These are phyloP conservation scores for Drosophila setifemur DNA, from an alignment of 1,140 invertebrate species.

Conservation along the genomic window DNA sequence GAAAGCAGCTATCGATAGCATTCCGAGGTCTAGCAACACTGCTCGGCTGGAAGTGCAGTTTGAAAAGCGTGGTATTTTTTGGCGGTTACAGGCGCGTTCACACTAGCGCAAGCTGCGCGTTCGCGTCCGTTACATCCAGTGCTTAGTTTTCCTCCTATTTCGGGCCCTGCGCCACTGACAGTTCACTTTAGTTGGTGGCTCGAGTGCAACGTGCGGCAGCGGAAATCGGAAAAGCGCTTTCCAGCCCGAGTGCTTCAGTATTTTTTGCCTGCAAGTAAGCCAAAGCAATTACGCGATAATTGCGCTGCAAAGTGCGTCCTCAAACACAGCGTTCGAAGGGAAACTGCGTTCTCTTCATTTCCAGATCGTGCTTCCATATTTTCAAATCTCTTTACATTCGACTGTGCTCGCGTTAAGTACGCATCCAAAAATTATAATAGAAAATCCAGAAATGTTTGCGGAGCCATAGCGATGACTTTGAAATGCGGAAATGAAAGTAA, in stretches of 20 bases:
- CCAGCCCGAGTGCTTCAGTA: slow-evolving; percentile 51
- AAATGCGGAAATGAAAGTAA: slow-evolving; percentile 71
- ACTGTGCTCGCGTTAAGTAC: background rate
- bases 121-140: slow-evolving; percentile 30
- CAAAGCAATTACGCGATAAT: slow-evolving; percentile 45
- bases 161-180: slow-evolving; percentile 37
- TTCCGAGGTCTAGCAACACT: background rate
- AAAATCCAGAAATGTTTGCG: background rate
- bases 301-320: slow-evolving; percentile 62
- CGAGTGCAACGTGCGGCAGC: slow-evolving; percentile 56
- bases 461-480: slow-evolving; percentile 28
- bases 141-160: slow-evolving; percentile 39
- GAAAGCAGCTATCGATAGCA: background rate
- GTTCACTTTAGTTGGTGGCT: slow-evolving; percentile 56
- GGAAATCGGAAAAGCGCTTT: slow-evolving; percentile 37
- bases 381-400: slow-evolving; percentile 14
- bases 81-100: background rate
- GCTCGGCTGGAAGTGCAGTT: background rate
- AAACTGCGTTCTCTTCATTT: slow-evolving; percentile 26
- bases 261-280: slow-evolving; percentile 54
- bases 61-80: slow-evolving; percentile 1
- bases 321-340: slow-evolving; percentile 14
- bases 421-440: background rate
- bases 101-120: slow-evolving; percentile 9
- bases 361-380: slow-evolving; percentile 26